These are phyloP conservation scores for Cosmia pyralina DNA, from an alignment of 2,888 invertebrate species.

Conservation along the genomic window DNA sequence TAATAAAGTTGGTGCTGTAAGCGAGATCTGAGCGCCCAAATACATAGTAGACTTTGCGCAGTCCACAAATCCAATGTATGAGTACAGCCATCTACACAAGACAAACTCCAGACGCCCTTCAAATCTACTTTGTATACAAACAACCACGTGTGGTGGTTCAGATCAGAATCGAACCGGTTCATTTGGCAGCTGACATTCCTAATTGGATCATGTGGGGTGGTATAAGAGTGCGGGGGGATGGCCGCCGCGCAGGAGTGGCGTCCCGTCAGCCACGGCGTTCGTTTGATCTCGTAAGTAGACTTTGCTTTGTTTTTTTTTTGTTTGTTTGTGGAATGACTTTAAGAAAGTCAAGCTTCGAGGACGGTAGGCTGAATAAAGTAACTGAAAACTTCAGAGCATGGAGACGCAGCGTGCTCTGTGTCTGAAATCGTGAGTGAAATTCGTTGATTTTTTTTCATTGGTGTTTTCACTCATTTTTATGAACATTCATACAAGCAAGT, in stretches of 20 bases:
- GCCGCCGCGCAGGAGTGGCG: constrained; percentile 81
- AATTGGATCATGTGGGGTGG: constrained; percentile 78
- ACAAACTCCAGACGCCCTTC: constrained; percentile 58
- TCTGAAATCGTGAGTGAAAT: neutral
- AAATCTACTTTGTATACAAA: constrained; percentile 62
- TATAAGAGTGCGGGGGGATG: constrained; percentile 75
- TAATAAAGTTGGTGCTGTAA: neutral
- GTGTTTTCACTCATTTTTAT: neutral
- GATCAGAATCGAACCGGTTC: constrained; percentile 67
- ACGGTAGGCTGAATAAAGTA: neutral
- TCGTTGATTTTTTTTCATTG: neutral
- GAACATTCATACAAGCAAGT: neutral
- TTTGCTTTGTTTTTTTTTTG: constrained; percentile 27
- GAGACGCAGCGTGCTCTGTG: no score
- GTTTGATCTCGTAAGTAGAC: constrained; percentile 76
- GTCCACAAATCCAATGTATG: neutral
- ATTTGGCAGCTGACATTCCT: constrained; percentile 56
- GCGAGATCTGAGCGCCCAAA: neutral
- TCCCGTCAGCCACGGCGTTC: constrained; percentile 80
- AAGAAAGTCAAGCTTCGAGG: neutral
- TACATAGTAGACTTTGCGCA: neutral
- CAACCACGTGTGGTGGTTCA: constrained; percentile 40
- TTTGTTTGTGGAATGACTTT: neutral
- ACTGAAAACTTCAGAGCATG: no score
- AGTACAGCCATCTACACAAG: neutral